Conservation (phyloP, 2,797 vertebrate genomes). For the Thaleichthys pacificus region DNA sequence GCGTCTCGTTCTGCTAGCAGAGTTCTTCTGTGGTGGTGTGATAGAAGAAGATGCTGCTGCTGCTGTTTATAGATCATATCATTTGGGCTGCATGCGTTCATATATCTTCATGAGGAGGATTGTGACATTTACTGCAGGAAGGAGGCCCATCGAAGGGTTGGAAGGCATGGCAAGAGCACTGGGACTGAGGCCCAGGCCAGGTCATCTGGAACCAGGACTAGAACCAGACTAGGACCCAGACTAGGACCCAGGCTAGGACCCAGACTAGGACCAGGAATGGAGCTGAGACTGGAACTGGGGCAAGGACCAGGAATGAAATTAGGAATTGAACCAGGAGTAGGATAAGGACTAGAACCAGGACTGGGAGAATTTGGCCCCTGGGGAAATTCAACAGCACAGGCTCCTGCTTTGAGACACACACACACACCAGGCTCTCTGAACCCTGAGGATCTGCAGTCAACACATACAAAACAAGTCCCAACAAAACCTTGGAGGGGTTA, state of each 20-base stretch:
- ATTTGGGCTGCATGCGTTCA: slow-evolving; percentile 55
- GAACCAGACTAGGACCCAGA: slow-evolving; percentile 31
- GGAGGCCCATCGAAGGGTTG: slow-evolving; percentile 69
- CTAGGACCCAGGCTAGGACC: slow-evolving; percentile 29
- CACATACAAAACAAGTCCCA: slow-evolving; percentile 8
- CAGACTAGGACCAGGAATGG: slow-evolving; percentile 47
- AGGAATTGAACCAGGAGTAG: slow-evolving; percentile 50
- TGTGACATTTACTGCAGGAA: slow-evolving; percentile 73
- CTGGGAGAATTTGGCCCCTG: not conserved
- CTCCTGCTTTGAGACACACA: slow-evolving; percentile 2
- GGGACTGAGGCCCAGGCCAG: slow-evolving; percentile 45
- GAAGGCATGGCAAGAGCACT: slow-evolving; percentile 64
- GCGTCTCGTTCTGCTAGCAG: not conserved
- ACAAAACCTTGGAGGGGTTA: not conserved
- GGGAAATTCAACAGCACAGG: too few species aligned
- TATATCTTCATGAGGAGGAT: slow-evolving; percentile 61
- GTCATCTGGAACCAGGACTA: slow-evolving; percentile 34
- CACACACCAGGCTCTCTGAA: slow-evolving; percentile 1
- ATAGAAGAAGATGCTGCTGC: slow-evolving; percentile 50
- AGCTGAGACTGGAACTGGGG: slow-evolving; percentile 37
- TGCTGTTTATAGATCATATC: slow-evolving; percentile 63
- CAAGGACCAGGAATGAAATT: slow-evolving; percentile 44
- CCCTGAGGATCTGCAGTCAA: not conserved
- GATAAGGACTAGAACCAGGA: slow-evolving; percentile 31
- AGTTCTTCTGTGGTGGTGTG: not conserved